Percentiles rank a stretch among this genome's conserved stretches.
Evolutionary conservation across 2,113 vertebrate genomes (phyloP).

Genomic region (Indri indri): DNA sequence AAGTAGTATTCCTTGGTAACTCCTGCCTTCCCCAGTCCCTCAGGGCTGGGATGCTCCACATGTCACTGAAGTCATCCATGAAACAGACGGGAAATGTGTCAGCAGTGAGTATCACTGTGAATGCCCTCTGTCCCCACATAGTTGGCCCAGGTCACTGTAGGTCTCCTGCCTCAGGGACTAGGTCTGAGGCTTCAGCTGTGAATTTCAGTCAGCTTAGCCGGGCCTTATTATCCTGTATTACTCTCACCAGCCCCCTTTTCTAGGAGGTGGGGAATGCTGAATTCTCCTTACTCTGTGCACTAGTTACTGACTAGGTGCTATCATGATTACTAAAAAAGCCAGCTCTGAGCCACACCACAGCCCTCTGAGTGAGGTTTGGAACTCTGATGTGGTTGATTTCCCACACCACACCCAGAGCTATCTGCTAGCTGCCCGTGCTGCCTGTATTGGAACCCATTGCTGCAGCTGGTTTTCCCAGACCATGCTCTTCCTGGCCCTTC

Average conservation of each 20-base stretch:
- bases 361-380: not conserved
- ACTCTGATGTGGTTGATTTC: fast-evolving
- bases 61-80: not conserved
- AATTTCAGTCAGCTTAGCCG: not conserved
- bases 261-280: no score
- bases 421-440: not conserved
- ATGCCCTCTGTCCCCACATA: not conserved
- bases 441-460: not conserved
- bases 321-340: not conserved
- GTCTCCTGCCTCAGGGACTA: not conserved
- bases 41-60: no score
- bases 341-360: not conserved
- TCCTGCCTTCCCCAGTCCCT: not conserved
- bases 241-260: not conserved
- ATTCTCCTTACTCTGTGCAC: not conserved
- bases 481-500: no score
- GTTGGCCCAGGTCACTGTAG: not conserved
- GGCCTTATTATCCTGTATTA: not conserved
- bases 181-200: not conserved
- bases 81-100: not conserved
- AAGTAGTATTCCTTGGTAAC: not conserved
- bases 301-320: not conserved
- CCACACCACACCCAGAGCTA: not conserved
- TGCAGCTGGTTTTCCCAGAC: no score
- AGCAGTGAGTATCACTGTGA: not conserved